Evolutionary conservation across 2,888 invertebrate genomes (phyloP), one percentile per base, ranked within the genome.

Genomic region (Cheilosia scutellata): DNA sequence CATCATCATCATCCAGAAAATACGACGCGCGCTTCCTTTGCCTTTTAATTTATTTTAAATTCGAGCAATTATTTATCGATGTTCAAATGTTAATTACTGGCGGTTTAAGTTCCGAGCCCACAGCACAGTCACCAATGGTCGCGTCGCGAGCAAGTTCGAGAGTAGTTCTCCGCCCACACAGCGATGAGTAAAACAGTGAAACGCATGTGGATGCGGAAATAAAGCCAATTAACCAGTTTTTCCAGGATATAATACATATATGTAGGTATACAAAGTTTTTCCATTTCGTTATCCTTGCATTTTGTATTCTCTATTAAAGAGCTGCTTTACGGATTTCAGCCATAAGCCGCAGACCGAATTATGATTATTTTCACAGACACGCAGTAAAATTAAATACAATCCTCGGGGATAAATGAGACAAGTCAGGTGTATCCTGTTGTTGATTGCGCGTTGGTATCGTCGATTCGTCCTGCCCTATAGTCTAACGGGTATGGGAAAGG

Each of bases 11-110:
- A 33, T n/a, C 40, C 44, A 13, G 25, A 44, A 57, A 57, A 70
- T 20, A 11, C 4, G 11, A 5, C 4, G 33, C 42, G 20, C 11
- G 40, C 31, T 13, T 55, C 44, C 37, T 37, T 49, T 53, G 53
- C 20, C 47, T 37, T 82, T 47, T 27, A 76, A 53, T 58, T 76
- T 53, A 58, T 76, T 71, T 68, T 25, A 70, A 55, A 58, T 76
- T 70, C 44, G 75, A 84, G 70, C 65, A 74, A 79, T 72, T 74
- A 79, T 84, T 84, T 80, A 75, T 75, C 70, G 84, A 44, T 68
- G 75, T 75, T 84, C 74, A 75, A 83, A 84, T 49, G 75, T 80
- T 84, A 84, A 84, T 84, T 84, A 84, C 75, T 65, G 74, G 55
- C 31, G 80, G 62, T 27, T 74, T 68, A 44, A 74, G 57, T 79